phyloP scores from a whole-genome alignment of 64 coral and sea anemone genomes.

The Platygyra sinensis region DNA sequence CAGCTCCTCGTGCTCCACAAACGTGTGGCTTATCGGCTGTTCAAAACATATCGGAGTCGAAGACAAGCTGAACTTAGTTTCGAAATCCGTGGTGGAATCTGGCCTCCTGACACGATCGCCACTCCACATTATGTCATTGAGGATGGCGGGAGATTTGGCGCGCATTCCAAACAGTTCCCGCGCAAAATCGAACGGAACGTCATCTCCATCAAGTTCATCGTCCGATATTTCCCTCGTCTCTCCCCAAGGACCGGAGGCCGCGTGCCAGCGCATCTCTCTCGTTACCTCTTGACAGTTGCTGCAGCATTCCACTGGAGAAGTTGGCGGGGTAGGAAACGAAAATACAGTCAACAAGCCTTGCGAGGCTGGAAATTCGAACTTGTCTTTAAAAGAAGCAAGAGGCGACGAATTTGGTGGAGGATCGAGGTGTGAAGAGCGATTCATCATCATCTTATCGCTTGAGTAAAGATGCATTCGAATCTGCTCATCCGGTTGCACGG shows the following conservation, averaged over 20 bases:
- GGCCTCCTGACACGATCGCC: constrained; percentile 48
- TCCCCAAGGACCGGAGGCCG: neutral
- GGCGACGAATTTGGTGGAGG: constrained; percentile 1
- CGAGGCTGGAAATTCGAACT: constrained; percentile 9
- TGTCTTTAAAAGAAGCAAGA: neutral
- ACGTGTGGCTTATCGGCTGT: constrained; percentile 37
- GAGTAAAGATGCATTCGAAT: constrained; percentile 19
- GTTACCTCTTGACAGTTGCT: constrained; percentile 32
- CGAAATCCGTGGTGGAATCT: constrained; percentile 62
- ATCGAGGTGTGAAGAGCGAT: neutral
- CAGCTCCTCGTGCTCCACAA: constrained; percentile 42
- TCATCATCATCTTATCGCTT: neutral
- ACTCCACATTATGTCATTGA: constrained; percentile 79
- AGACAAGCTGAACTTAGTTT: constrained; percentile 36
- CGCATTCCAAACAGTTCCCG: constrained; percentile 5
- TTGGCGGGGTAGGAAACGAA: constrained; percentile 50
- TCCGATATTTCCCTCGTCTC: constrained; percentile 28
- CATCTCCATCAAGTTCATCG: neutral
- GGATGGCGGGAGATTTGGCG: constrained; percentile 50
- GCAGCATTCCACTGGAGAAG: constrained; percentile 46
- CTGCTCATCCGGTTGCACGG: neutral
- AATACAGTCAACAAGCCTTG: constrained; percentile 29
- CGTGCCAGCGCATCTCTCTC: constrained; percentile 13
- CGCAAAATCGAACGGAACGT: constrained; percentile 14
- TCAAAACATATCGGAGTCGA: constrained; percentile 28